phyloP scores from a whole-genome alignment of 37 sponge, comb jelly and placozoan species.

The Oopsacas minuta region DNA sequence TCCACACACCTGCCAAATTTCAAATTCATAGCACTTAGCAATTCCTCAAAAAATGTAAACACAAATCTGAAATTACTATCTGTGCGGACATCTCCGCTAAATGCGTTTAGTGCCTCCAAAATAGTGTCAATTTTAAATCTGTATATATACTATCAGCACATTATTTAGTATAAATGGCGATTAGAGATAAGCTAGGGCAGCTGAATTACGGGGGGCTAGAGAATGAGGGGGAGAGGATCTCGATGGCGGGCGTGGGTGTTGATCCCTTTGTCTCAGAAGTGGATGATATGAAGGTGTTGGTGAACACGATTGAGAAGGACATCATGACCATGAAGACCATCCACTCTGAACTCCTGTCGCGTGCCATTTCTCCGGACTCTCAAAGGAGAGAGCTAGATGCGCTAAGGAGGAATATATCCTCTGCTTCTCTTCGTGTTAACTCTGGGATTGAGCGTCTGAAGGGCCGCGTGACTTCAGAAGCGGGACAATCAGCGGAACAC shows the following conservation, averaged over 20 bases:
- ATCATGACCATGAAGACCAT: background rate
- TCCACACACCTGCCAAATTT: no score
- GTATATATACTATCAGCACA: no score
- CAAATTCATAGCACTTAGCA: no score
- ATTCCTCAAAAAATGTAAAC: no score
- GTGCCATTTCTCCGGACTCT: background rate
- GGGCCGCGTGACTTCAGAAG: conserved; percentile 15
- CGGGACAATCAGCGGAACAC: background rate
- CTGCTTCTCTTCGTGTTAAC: background rate
- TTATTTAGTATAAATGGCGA: no score
- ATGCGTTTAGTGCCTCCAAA: no score
- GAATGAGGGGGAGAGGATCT: background rate
- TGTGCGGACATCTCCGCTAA: no score
- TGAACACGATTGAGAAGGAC: background rate
- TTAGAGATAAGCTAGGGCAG: background rate
- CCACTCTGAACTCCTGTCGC: background rate
- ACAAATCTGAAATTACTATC: no score
- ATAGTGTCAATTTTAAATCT: no score
- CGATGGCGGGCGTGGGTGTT: background rate
- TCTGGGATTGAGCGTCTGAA: conserved; percentile 2
- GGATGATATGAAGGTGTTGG: background rate
- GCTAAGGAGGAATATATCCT: background rate
- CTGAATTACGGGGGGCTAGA: background rate
- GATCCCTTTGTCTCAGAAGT: background rate
- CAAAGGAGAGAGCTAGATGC: background rate